Evolutionary conservation across 1,140 invertebrate genomes (phyloP), one percentile per base, ranked within the genome.

Genomic region (Rhagoletis pomonella): DNA sequence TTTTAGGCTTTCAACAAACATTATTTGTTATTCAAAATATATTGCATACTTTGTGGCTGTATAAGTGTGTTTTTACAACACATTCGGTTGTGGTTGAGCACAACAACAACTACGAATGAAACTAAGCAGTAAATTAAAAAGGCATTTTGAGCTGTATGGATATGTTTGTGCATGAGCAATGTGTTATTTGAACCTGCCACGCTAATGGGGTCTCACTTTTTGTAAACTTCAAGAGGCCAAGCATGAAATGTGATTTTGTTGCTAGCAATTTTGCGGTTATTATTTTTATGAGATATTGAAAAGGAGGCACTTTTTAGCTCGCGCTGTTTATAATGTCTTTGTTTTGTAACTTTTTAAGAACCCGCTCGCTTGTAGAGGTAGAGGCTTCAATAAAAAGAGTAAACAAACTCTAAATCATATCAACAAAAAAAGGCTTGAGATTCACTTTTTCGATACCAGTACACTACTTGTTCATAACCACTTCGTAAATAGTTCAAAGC

Each of bases 51-150:
- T 73, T 47, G 67, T 6, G 67, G 67, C 39, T 6, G n/a, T 42
- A 14, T 47, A 73, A 73, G 67, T 73, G 10, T 47, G 67, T n/a
- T 17, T 73, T 73, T 47, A 73, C 67, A 44, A 73, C 67, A 44
- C 67, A 73, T 73, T 73, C 39, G 67, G 42, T 73, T 47, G 42
- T 14, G 29, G 29, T 73, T 4, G 12, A 19, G 42, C 3, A 73
- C 14, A 73, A 73, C 42, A 73, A 47, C 67, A 73, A 73, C 10
- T 17, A 62, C 2, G 60, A 14, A 42, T 4, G 3, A 6, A 42
- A 42, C 39, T 44, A 73, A 73, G 42, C 44, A 73, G 10, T 73
- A 73, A 47, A 73, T 73, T 73, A 47, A 47, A 73, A 73, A 73
- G 10, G 4, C 12, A 73, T n/a, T n/a, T n/a, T n/a, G n/a, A n/a